Evolutionary conservation across 1,140 invertebrate species (phyloP), one percentile per base, ranked within the genome.

Genomic region (Drosophila jambulina): DNA sequence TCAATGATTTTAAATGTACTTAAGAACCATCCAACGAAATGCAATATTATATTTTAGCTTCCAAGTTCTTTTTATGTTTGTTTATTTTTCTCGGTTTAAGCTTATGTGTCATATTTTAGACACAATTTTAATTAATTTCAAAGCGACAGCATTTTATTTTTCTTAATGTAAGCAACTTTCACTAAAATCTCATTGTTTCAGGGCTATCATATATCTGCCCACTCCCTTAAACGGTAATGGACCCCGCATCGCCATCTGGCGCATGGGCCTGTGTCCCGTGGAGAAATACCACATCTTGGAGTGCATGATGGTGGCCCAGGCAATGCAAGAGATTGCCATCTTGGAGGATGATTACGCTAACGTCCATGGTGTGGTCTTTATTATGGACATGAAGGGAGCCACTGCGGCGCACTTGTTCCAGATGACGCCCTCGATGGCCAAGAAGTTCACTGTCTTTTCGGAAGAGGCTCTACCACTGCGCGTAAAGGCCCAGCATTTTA

Each of bases 401-500:
- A 92, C 90, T 3, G 78, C 93, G 25, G 91, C 64, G 0, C 94
- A 95, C 76, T 48, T 94, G 23, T 83, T 93, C 4, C 94, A 94
- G 64, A 93, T 93, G 45, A 94, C 91, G 15, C 94, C 94, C 0
- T 84, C 83, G 1, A 38, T 93, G 38, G 80, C 94, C 17, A 94
- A 94, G 75, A 94, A 94, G 78, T 80, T 93, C 19, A 92, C 94
- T 0, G 90, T 92, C 0, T 93, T 82, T 43, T 91, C 92, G 2
- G 93, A 95, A 82, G 94, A 95, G 61, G 94, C 93, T 12, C 91
- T 94, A 4, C 94, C 94, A 0, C 70, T 95, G 45, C 85, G 94
- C 12, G 74, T 94, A 0, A 94, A 93, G 58, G 88, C 86, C 9
- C 93, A 93, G 38, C 94, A 95, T 64, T 93, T 94, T 53, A 79